Evolutionary conservation across 2,113 vertebrate genomes (phyloP), one percentile per base, ranked within the genome.

Genomic region (Oryzias woworae): DNA sequence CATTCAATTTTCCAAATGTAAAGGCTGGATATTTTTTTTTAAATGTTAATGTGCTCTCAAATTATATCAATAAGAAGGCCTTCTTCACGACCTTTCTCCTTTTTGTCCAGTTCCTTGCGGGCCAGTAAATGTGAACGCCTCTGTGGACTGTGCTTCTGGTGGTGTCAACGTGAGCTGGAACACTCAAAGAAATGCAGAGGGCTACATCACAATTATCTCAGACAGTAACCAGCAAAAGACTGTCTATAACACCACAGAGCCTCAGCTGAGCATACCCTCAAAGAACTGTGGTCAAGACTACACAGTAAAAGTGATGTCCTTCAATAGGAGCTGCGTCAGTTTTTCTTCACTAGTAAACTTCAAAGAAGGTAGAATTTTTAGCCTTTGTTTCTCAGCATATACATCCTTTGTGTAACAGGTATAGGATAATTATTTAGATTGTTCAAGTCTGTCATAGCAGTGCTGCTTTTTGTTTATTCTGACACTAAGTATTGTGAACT

Each of bases 61-160:
- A 36, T 12, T 8, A 12, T 36, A 36, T 36, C 12, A 36, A 10
- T 2, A 36, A 36, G 31, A 36, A 36, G 7, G 7, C 2, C 2
- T 3, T 10, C 8, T 3, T 10, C 2, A 22, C 2, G n/a, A 47
- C 3, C 13, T 16, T 22, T 24, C 47, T n/a, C 44, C 14, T 63
- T 20, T 54, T 20, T 18, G 1, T 58, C 12, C 69, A 93, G 91
- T 91, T 54, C 88, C 88, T 22, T 93, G 92, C 62, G 91, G 90
- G 10, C 92, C 92, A 5, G 16, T 43, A 14, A 62, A 81, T 0
- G 59, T 87, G 51, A 20, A 6, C 0, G 53, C 75, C 2, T 12
- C 41, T 0, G 70, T 92, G 41, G 67, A 88, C 65, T 92, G 91
- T 56, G 20, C 2, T 14, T 74, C 88, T 0, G 84, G 83, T 1